These are phyloP conservation scores for Terebella lapidaria DNA, from an alignment of 2,888 invertebrate species.

Conservation along the genomic window DNA sequence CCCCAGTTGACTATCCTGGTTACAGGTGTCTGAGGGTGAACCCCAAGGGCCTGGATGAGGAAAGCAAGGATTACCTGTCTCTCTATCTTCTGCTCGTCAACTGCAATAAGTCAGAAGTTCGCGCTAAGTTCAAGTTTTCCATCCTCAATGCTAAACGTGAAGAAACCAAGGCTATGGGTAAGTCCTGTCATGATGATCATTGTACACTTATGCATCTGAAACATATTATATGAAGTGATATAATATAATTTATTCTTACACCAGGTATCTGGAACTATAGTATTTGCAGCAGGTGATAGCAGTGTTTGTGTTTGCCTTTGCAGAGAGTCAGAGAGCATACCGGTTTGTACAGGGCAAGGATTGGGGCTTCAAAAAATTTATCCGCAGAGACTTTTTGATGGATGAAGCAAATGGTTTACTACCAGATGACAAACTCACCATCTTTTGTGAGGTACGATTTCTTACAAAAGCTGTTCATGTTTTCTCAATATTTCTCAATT, in stretches of 20 bases:
- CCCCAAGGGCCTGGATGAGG: constrained; percentile 99
- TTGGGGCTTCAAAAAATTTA: constrained; percentile 99
- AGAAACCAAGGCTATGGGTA: constrained; percentile 99
- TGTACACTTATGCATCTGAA: background rate
- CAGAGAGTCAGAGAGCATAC: constrained; percentile 85
- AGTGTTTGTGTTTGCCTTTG: background rate
- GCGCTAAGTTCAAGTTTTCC: constrained; percentile 99
- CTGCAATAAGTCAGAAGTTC: constrained; percentile 99
- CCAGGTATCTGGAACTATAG: too few species aligned
- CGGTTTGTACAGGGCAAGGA: constrained; percentile 99
- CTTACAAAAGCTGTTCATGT: too few species aligned
- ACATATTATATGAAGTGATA: too few species aligned
- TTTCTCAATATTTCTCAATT: too few species aligned
- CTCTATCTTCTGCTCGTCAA: constrained; percentile 97
- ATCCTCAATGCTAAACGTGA: constrained; percentile 99
- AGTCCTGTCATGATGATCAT: constrained; percentile 31
- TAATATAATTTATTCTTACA: too few species aligned
- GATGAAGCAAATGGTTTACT: constrained; percentile 98
- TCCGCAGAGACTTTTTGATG: constrained; percentile 94
- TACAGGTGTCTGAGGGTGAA: constrained; percentile 94
- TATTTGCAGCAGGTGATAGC: too few species aligned
- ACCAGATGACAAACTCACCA: constrained; percentile 97
- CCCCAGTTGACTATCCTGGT: too few species aligned
- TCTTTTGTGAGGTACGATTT: constrained; percentile 83
- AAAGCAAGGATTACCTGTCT: constrained; percentile 99